A percentile compares a stretch with the other conserved stretches of the same genome.
Evolutionary conservation across 2,797 vertebrate genomes (phyloP).

Genomic region (Muraenolepis orangiensis): DNA sequence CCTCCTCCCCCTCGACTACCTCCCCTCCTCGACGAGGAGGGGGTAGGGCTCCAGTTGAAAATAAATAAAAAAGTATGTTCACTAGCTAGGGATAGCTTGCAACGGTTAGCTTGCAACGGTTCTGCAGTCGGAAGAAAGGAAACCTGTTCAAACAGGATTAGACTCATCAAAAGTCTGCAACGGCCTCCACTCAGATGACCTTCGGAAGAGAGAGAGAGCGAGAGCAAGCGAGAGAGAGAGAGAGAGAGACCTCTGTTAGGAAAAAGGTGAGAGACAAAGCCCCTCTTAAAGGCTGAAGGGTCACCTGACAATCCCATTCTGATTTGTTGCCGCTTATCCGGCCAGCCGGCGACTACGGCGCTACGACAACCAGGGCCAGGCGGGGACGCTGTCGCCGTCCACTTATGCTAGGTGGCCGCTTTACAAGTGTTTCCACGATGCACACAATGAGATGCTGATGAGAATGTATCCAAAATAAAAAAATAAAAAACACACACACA

Average conservation of each 20-base stretch:
- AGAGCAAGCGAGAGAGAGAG: neutral
- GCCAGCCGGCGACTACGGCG: conserved; percentile 27
- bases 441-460: no score
- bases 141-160: conserved; percentile 50
- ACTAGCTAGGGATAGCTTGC: no score
- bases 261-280: conserved; percentile 55
- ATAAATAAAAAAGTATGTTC: neutral
- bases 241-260: neutral
- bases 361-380: conserved; percentile 1
- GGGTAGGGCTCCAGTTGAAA: neutral
- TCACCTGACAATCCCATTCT: conserved; percentile 67
- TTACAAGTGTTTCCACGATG: no score
- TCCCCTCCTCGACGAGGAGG: neutral
- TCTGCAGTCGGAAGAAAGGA: conserved; percentile 17
- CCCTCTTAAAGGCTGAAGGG: conserved; percentile 63
- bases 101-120: neutral
- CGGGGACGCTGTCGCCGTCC: no score
- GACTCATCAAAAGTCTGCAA: conserved; percentile 24
- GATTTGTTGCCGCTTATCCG: conserved; percentile 64
- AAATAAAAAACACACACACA: no score
- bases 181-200: conserved; percentile 32
- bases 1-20: no score
- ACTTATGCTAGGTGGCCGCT: no score
- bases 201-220: conserved; percentile 2
- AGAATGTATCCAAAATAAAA: no score